phyloP scores from a whole-genome alignment of 2,113 vertebrate species.

The Dicentrarchus labrax region DNA sequence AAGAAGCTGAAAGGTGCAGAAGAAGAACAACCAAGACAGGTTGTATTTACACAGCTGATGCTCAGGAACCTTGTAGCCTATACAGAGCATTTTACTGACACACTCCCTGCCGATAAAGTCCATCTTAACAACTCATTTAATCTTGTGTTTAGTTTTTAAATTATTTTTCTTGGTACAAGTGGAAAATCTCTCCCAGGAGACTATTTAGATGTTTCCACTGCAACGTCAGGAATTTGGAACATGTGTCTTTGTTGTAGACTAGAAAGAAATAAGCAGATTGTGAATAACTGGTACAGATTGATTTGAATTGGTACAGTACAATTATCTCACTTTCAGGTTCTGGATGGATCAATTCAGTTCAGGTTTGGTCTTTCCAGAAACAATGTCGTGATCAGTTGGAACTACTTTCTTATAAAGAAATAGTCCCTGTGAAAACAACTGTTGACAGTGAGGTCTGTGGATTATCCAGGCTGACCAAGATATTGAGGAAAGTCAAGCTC shows the following conservation, averaged over 20 bases:
- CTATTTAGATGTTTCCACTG: not conserved
- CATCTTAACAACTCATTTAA: not conserved
- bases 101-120: not conserved
- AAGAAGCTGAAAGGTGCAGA: constrained; percentile 39
- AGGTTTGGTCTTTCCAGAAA: too few species aligned
- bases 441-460: not conserved
- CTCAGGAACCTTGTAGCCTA: not conserved
- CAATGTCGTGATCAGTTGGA: not conserved
- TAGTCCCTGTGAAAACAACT: not conserved
- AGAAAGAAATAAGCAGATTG: not conserved
- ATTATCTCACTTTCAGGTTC: not conserved
- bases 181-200: not conserved
- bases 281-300: too few species aligned
- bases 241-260: not conserved
- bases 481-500: too few species aligned
- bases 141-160: constrained; percentile 6
- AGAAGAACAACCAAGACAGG: constrained; percentile 6
- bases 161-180: not conserved
- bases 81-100: constrained; percentile 4
- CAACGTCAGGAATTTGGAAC: not conserved
- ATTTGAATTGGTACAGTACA: not conserved
- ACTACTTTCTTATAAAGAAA: not conserved
- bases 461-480: too few species aligned
- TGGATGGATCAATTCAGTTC: not conserved
- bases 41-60: constrained; percentile 61